A percentile compares a stretch with the other conserved stretches of the same genome.
Evolutionary conservation across 2,888 invertebrate species (phyloP).

Genomic region (Acanthosepion esculentum): DNA sequence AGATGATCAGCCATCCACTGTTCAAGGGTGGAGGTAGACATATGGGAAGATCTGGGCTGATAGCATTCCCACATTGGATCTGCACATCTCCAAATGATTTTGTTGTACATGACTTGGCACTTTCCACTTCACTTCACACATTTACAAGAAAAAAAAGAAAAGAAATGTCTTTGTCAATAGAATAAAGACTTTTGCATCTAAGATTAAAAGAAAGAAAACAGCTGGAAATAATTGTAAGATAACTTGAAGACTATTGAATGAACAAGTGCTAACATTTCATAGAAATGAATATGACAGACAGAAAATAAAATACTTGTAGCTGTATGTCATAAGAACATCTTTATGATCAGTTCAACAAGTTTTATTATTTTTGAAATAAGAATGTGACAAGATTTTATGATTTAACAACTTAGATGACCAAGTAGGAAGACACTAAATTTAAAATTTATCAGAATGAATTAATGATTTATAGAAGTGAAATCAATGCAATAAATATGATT

Average conservation of each 20-base stretch:
- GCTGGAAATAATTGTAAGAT: not conserved
- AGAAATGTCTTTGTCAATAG: not conserved
- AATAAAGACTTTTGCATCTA: not conserved
- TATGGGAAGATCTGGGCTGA: not conserved
- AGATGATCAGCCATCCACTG: not conserved
- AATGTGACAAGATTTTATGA: too few species aligned
- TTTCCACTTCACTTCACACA: not conserved
- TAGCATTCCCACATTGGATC: conserved; percentile 33
- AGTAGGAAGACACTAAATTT: too few species aligned
- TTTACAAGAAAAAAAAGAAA: not conserved
- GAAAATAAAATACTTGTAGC: not conserved
- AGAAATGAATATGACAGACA: not conserved
- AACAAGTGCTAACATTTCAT: not conserved
- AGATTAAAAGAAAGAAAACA: not conserved
- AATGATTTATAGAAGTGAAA: too few species aligned
- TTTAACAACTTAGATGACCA: too few species aligned
- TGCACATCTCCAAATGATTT: not conserved
- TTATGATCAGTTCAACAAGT: not conserved
- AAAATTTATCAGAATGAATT: too few species aligned
- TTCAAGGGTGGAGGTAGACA: not conserved
- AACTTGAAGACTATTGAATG: not conserved
- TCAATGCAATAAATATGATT: too few species aligned
- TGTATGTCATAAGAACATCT: not conserved
- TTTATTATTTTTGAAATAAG: not conserved
- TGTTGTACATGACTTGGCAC: not conserved